Conservation (phyloP, 1,140 invertebrate genomes). For the Drosophila grimshawi region DNA sequence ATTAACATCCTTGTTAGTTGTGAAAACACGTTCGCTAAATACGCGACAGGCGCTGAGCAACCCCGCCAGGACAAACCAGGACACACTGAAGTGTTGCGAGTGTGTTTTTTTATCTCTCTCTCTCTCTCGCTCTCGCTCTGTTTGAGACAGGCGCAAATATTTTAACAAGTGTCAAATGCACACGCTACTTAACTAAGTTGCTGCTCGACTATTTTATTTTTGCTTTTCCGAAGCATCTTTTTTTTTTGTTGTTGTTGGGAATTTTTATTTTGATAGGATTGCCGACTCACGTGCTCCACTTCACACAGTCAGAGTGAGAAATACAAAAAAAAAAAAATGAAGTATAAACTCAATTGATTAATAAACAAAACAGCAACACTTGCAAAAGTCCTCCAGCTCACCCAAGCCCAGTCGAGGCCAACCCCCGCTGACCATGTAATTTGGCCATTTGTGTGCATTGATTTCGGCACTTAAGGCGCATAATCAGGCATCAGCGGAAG, state of each 20-base stretch:
- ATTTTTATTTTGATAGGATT: constrained; percentile 27
- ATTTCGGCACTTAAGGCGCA: constrained; percentile 83
- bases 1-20: constrained; percentile 83
- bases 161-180: constrained; percentile 84
- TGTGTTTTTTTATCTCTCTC: neutral
- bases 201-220: constrained; percentile 15
- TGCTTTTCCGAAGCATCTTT: neutral
- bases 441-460: constrained; percentile 84
- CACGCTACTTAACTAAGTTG: constrained; percentile 79
- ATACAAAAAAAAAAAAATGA: neutral
- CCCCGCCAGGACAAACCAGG: constrained; percentile 44
- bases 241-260: neutral
- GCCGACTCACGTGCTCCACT: constrained; percentile 27
- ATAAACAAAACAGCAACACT: constrained; percentile 74
- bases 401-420: neutral
- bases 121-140: neutral
- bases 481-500: constrained; percentile 62
- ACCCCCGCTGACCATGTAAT: constrained; percentile 64
- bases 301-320: constrained; percentile 22
- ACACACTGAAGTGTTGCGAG: constrained; percentile 43
- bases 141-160: constrained; percentile 76
- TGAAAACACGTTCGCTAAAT: constrained; percentile 83
- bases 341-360: constrained; percentile 61
- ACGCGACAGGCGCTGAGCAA: constrained; percentile 57
- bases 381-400: constrained; percentile 21